These are phyloP conservation scores for Eupithecia subumbrata DNA, from an alignment of 2,888 invertebrate species.

Conservation along the genomic window DNA sequence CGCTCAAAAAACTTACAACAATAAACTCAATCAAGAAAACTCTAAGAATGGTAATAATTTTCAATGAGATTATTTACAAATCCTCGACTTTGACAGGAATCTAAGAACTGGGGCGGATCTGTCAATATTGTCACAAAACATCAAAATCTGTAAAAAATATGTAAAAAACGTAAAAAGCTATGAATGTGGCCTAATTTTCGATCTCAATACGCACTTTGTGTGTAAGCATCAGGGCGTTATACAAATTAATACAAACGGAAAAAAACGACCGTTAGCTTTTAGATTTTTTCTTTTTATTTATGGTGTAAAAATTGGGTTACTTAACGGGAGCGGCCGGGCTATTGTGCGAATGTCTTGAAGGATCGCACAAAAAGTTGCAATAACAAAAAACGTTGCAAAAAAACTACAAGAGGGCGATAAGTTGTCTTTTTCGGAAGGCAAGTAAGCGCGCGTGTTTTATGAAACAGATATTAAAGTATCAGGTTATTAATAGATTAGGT, in stretches of 20 bases:
- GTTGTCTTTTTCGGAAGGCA: slow-evolving; percentile 47
- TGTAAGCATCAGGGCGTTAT: slow-evolving; percentile 80
- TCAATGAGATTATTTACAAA: slow-evolving; percentile 82
- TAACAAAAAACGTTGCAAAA: slow-evolving; percentile 39
- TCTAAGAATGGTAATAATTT: slow-evolving; percentile 77
- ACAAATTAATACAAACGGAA: slow-evolving; percentile 79
- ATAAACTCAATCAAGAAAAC: slow-evolving; percentile 75
- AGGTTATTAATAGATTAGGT: slow-evolving; percentile 66
- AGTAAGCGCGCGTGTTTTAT: slow-evolving; percentile 51
- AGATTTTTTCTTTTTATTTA: slow-evolving; percentile 76
- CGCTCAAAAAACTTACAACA: slow-evolving; percentile 71
- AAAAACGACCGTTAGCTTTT: slow-evolving; percentile 78
- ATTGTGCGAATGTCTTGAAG: slow-evolving; percentile 67
- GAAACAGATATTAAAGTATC: slow-evolving; percentile 54
- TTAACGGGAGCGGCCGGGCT: slow-evolving; percentile 75
- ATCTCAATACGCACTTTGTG: slow-evolving; percentile 78
- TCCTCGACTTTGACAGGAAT: slow-evolving; percentile 65
- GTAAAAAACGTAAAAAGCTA: slow-evolving; percentile 53
- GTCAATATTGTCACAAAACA: slow-evolving; percentile 83
- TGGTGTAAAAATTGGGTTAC: slow-evolving; percentile 84
- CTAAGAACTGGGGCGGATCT: slow-evolving; percentile 65
- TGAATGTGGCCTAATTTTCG: slow-evolving; percentile 83
- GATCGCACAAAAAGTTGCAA: slow-evolving; percentile 47
- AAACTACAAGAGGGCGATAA: slow-evolving; percentile 48
- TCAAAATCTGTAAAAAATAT: slow-evolving; percentile 52